These are phyloP conservation scores for Zonitis immaculata DNA, from an alignment of 2,888 invertebrate genomes.

Conservation along the genomic window DNA sequence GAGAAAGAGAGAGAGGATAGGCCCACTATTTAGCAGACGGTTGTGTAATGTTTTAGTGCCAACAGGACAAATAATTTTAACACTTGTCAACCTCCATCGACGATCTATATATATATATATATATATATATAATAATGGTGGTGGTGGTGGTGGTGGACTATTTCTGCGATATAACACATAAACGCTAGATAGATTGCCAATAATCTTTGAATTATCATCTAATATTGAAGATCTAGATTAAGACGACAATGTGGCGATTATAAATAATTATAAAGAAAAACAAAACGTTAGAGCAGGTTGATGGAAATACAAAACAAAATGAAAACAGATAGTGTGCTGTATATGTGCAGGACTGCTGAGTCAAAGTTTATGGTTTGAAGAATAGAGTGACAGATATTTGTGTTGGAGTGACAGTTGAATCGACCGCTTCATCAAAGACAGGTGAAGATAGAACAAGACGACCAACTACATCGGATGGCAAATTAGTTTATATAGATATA, in stretches of 20 bases:
- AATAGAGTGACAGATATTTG: not conserved
- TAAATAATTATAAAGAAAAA: not conserved
- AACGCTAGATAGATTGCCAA: not conserved
- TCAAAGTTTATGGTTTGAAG: not conserved
- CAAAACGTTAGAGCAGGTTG: not conserved
- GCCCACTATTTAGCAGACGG: constrained; percentile 26
- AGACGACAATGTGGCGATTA: too few relatives aligned
- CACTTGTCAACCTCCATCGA: constrained; percentile 33
- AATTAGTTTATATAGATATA: not conserved
- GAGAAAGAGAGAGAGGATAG: too few relatives aligned
- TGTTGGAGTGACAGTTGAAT: not conserved
- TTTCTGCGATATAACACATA: too few relatives aligned
- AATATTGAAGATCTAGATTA: too few relatives aligned
- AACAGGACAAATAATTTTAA: constrained; percentile 35
- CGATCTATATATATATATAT: constrained; percentile 32
- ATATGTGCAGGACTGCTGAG: too few relatives aligned
- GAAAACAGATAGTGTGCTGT: too few relatives aligned
- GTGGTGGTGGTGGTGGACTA: too few relatives aligned
- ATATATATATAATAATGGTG: too few relatives aligned
- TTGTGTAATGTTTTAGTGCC: constrained; percentile 30
- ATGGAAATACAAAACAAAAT: not conserved
- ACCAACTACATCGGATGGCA: not conserved
- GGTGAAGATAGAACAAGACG: not conserved
- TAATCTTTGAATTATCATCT: too few relatives aligned
- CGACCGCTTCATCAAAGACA: not conserved